A percentile compares a stretch with the other conserved stretches of the same genome.
Conservation (phyloP, 2,797 vertebrate species). For the Pangasius sanitwongsei region DNA sequence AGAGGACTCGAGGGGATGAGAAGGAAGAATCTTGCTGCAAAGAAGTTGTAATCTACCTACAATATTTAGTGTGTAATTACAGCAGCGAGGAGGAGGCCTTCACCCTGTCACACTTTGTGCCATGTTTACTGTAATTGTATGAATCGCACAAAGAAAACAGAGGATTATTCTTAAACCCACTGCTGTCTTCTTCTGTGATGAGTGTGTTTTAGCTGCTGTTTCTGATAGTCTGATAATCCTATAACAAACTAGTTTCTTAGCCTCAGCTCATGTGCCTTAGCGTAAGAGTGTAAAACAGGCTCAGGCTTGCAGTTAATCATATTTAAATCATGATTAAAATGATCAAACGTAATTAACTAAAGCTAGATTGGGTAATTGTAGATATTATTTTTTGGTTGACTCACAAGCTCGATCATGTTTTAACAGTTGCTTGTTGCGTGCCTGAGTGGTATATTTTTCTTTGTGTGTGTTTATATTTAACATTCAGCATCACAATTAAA, state of each 20-base stretch:
- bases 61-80: background rate
- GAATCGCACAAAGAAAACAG: background rate
- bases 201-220: background rate
- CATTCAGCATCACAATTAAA: no score
- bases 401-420: background rate
- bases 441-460: background rate
- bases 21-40: background rate
- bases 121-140: slow-evolving; percentile 18
- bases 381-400: background rate
- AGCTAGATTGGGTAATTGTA: background rate
- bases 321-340: background rate
- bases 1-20: background rate
- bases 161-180: background rate
- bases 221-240: background rate
- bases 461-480: background rate
- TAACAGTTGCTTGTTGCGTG: background rate
- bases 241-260: background rate
- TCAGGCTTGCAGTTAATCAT: background rate
- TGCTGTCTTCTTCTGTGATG: background rate
- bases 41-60: background rate
- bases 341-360: background rate
- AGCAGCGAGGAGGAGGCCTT: no score
- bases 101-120: background rate
- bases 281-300: background rate
- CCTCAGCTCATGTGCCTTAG: background rate